Base-by-base conservation (phyloP, 2,888 invertebrate genomes). In the Eretmocerus hayati region DNA sequence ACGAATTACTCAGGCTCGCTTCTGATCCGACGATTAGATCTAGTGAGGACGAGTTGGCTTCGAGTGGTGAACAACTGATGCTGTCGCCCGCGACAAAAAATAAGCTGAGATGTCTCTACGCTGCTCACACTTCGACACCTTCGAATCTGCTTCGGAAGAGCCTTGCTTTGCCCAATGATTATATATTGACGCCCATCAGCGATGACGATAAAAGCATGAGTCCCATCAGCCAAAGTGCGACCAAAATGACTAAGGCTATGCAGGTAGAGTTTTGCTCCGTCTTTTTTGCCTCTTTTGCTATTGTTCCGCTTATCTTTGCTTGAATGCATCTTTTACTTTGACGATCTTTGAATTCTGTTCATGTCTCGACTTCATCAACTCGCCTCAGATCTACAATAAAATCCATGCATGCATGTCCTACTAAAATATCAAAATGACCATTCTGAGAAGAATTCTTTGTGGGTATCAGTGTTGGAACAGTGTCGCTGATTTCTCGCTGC, bases 231-330 rank as follows among this genome's bases (percentile, higher is more conserved):
- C 85, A 88, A 60, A 90, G 90, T 0, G 85, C 90, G 19, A 87
- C 90, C 69, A 81, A 87, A 69, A 83, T 90, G 81, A 83, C 87
- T 1, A 86, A 85, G 68, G 85, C 89, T 23, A 90, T 90, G 90
- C 90, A 90, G 87, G 90, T 90, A 79, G 74, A n/a, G n/a, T n/a
- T n/a, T n/a, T n/a, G n/a, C n/a, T n/a, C n/a, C n/a, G n/a, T n/a
- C n/a, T n/a, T n/a, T n/a, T n/a, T n/a, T n/a, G n/a, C n/a, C n/a
- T n/a, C n/a, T n/a, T n/a, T n/a, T n/a, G n/a, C n/a, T n/a, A n/a
- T n/a, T n/a, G n/a, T n/a, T n/a, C n/a, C n/a, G n/a, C n/a, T n/a
- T n/a, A n/a, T n/a, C n/a, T n/a, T n/a, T n/a, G n/a, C n/a, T n/a
- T n/a, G n/a, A n/a, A n/a, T n/a, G n/a, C n/a, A n/a, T n/a, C n/a